These are phyloP conservation scores for Thripadectes ignobilis DNA, from an alignment of 2,797 vertebrate species.

Conservation along the genomic window DNA sequence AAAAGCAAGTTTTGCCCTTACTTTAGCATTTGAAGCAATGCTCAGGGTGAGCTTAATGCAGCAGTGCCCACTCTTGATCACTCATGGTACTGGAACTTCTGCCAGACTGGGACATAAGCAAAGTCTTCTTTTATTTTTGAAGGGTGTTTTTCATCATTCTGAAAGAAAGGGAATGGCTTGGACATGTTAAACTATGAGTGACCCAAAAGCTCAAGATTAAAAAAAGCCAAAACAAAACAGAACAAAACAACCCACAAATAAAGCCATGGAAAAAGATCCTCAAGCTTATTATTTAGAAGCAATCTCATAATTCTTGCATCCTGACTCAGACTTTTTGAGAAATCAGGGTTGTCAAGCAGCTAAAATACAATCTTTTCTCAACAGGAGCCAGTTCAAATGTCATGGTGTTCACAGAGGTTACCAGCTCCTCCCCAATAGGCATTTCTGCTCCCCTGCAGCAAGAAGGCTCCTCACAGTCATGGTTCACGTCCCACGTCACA, in stretches of 20 bases:
- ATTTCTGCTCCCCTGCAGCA: neutral
- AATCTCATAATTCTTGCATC: neutral
- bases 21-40: neutral
- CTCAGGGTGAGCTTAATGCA: neutral
- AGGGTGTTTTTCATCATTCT: neutral
- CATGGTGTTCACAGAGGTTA: neutral
- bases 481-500: neutral
- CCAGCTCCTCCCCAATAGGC: fast-evolving
- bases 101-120: neutral
- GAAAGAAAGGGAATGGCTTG: neutral
- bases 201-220: neutral
- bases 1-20: neutral
- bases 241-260: neutral
- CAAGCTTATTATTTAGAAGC: neutral
- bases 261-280: neutral
- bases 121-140: neutral
- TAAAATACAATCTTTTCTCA: neutral
- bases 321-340: neutral
- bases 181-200: neutral
- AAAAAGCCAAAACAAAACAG: too few species aligned
- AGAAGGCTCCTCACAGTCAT: neutral
- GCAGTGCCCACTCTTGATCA: neutral
- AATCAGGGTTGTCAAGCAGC: neutral
- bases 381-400: neutral
- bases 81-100: neutral